phyloP scores from a whole-genome alignment of 2,888 invertebrate species.

The Heteromurus nitidus region DNA sequence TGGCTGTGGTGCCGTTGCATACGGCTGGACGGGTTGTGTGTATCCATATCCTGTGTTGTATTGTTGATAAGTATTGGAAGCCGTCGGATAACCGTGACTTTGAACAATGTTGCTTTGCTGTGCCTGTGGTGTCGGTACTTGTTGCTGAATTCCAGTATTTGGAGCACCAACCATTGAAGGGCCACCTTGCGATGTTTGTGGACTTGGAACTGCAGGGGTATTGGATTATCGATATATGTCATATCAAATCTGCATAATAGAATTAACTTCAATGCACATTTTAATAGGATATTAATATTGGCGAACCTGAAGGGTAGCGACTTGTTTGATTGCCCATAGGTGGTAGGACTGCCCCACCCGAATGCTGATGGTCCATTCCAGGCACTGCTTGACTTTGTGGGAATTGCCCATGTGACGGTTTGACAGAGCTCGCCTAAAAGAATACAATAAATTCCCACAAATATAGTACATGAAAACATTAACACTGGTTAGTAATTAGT shows the following conservation, averaged over 20 bases:
- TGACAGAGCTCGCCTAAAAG: too few species aligned
- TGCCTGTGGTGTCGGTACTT: constrained; percentile 45
- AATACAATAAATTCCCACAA: too few species aligned
- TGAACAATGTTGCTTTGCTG: constrained; percentile 20
- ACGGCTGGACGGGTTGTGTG: constrained; percentile 73
- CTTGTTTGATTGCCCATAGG: too few species aligned
- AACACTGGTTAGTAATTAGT: too few species aligned
- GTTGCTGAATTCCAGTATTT: background rate
- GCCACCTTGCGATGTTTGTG: background rate
- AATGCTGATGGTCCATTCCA: too few species aligned
- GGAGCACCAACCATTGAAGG: background rate
- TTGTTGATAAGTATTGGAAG: constrained; percentile 72
- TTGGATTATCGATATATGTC: background rate
- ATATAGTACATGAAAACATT: too few species aligned
- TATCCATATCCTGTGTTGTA: too few species aligned
- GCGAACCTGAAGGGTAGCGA: too few species aligned
- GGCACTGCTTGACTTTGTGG: too few species aligned
- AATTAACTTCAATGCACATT: background rate
- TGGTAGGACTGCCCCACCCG: too few species aligned
- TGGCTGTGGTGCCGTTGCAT: constrained; percentile 74
- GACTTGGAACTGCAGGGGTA: background rate
- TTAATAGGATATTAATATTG: background rate
- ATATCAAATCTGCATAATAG: background rate
- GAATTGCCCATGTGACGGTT: too few species aligned
- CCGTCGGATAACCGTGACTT: background rate